Conservation (phyloP, 2,113 vertebrate genomes). For the Myotis yumanensis region DNA sequence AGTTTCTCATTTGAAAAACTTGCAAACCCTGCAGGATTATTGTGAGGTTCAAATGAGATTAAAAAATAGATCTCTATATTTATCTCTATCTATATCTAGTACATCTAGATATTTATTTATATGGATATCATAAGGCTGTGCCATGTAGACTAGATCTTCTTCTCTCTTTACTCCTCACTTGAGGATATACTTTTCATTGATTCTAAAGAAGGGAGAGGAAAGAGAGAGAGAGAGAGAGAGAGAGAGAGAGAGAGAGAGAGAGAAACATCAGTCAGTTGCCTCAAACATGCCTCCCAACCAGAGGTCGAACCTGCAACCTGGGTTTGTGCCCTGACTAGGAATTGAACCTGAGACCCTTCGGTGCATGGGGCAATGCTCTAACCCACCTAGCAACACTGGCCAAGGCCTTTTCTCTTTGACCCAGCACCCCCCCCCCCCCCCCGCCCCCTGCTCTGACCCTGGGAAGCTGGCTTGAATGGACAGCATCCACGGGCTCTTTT, state of each 20-base stretch:
- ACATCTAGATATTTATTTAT: neutral
- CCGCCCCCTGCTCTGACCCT: neutral
- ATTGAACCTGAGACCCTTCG: neutral
- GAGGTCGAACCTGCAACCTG: neutral
- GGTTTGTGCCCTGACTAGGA: neutral
- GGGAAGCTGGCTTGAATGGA: neutral
- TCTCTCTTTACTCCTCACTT: neutral
- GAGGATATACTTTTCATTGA: neutral
- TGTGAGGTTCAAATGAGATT: neutral
- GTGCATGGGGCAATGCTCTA: neutral
- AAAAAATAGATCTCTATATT: neutral
- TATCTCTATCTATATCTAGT: neutral
- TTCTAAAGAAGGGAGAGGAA: neutral
- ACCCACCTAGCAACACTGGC: neutral
- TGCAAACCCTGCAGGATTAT: neutral
- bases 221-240: neutral
- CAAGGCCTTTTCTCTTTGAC: neutral
- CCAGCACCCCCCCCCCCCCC: neutral
- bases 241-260: neutral
- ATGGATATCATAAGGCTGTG: neutral
- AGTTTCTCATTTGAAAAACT: neutral
- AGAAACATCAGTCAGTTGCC: neutral
- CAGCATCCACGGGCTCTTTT: rapidly evolving
- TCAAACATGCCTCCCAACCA: neutral
- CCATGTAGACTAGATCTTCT: neutral